phyloP scores from a whole-genome alignment of 64 coral and sea anemone species.

The Catalaphyllia jardinei region DNA sequence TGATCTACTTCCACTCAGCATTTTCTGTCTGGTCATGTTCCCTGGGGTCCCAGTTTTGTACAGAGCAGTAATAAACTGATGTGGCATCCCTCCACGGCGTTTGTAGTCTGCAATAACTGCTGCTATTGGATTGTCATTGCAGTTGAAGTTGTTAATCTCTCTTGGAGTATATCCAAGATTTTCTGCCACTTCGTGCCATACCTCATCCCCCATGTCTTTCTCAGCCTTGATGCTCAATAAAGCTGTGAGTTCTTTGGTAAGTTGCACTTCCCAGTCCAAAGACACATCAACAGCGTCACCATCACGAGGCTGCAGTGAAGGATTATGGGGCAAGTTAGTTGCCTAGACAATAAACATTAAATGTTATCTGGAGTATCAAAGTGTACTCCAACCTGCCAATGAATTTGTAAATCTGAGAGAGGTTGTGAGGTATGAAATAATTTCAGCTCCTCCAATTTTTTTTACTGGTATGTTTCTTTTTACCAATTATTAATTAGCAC shows the following conservation, averaged over 20 bases:
- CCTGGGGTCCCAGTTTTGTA: constrained; percentile 65
- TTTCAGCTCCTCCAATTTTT: too few relatives aligned
- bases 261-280: constrained; percentile 79
- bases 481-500: too few relatives aligned
- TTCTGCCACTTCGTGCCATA: constrained; percentile 90
- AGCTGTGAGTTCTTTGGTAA: constrained; percentile 90
- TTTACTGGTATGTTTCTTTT: too few relatives aligned
- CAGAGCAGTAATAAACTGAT: constrained; percentile 87
- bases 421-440: too few relatives aligned
- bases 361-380: too few relatives aligned
- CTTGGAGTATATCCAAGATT: constrained; percentile 79
- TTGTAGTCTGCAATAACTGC: constrained; percentile 84
- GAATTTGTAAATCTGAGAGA: too few relatives aligned
- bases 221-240: constrained; percentile 85
- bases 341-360: too few relatives aligned
- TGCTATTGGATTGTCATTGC: constrained; percentile 62
- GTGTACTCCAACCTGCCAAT: too few relatives aligned
- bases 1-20: background rate
- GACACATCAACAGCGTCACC: constrained; percentile 27
- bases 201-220: constrained; percentile 89
- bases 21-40: background rate
- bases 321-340: background rate
- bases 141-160: constrained; percentile 68
- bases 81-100: constrained; percentile 72
- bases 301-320: constrained; percentile 68